These are phyloP conservation scores for Luscinia luscinia DNA, from an alignment of 2,797 vertebrate genomes.

Conservation along the genomic window DNA sequence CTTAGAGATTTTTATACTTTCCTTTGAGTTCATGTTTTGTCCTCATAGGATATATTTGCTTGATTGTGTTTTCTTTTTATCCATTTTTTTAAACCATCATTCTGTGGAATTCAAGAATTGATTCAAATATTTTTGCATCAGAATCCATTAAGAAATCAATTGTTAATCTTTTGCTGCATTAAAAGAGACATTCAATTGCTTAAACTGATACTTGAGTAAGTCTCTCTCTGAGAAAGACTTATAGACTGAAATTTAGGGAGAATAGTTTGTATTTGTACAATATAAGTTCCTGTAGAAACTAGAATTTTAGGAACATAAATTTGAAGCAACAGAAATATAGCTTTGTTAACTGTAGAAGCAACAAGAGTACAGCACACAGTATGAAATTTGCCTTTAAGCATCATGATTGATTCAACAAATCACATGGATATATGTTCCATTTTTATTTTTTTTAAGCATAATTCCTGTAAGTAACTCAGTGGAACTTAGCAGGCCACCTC, in stretches of 20 bases:
- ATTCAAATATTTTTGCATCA: background rate
- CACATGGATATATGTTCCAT: rapidly evolving
- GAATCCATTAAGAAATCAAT: background rate
- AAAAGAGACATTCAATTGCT: background rate
- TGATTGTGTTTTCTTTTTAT: background rate
- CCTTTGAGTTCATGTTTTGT: background rate
- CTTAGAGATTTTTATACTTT: background rate
- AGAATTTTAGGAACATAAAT: background rate
- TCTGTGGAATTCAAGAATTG: background rate
- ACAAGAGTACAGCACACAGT: background rate
- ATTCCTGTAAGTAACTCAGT: background rate
- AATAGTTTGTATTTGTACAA: background rate
- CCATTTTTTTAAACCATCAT: background rate
- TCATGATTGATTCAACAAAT: background rate
- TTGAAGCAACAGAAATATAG: background rate
- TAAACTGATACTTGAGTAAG: background rate
- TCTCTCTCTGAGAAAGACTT: background rate
- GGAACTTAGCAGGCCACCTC: background rate
- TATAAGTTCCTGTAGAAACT: background rate
- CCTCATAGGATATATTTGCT: background rate
- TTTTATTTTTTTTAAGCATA: background rate
- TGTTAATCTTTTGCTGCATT: background rate
- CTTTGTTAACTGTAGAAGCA: background rate
- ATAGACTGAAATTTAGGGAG: background rate
- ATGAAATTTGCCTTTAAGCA: background rate